Conservation (phyloP, 2,888 invertebrate species). For the Machimus rusticus region DNA sequence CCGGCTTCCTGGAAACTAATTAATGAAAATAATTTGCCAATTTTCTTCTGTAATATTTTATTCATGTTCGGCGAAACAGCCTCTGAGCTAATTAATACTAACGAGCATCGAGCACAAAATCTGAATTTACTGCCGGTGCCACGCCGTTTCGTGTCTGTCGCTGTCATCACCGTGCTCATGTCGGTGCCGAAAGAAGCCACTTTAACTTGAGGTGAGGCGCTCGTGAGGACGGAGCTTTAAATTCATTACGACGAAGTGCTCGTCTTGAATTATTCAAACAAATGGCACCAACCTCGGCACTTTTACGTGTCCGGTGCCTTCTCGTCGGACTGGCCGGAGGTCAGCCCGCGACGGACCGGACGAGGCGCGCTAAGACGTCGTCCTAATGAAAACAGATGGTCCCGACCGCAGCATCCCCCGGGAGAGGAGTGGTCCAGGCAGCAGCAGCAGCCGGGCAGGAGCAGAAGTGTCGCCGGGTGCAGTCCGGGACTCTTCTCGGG, state of each 20-base stretch:
- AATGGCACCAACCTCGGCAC: constrained; percentile 18
- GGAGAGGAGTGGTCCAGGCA: neutral
- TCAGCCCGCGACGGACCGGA: neutral
- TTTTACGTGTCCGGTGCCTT: constrained; percentile 15
- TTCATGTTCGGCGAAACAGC: neutral
- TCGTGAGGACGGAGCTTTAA: neutral
- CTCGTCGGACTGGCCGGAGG: neutral
- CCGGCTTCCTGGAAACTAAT: neutral
- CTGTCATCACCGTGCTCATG: neutral
- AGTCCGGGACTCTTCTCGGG: neutral
- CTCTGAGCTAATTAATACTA: neutral
- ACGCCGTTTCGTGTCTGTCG: neutral
- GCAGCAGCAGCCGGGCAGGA: neutral
- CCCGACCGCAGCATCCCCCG: neutral
- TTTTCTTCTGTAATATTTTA: neutral
- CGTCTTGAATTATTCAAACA: constrained; percentile 27
- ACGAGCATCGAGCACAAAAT: neutral
- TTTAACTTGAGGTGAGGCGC: neutral
- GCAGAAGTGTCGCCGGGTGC: neutral
- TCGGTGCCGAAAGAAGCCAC: neutral
- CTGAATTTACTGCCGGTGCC: neutral
- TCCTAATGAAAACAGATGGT: constrained; percentile 26
- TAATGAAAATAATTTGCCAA: neutral
- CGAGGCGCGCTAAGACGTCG: neutral
- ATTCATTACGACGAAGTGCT: constrained; percentile 23